These are phyloP conservation scores for Phocoena phocoena DNA, from an alignment of 2,113 vertebrate species.

Conservation along the genomic window DNA sequence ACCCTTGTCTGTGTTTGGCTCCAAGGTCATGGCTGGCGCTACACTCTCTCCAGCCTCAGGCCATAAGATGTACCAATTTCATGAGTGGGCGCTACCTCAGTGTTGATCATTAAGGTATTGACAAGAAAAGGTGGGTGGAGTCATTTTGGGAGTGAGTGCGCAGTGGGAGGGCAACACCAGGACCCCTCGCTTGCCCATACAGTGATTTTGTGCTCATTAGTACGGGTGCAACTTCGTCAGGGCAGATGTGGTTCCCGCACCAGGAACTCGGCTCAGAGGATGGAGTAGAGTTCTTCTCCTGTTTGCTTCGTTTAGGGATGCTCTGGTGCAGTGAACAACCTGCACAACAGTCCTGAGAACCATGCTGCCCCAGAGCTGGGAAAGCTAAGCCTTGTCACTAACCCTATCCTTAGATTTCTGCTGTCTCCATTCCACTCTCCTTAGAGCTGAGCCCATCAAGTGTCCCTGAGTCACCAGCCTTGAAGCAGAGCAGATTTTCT, in stretches of 20 bases:
- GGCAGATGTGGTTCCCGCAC: rapidly evolving
- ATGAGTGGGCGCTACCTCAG: background rate
- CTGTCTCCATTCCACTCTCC: background rate
- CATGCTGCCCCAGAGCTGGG: rapidly evolving
- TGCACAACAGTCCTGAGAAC: background rate
- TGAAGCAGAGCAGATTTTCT: background rate
- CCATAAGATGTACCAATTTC: background rate
- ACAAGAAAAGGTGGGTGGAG: background rate
- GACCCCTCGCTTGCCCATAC: rapidly evolving
- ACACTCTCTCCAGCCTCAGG: background rate
- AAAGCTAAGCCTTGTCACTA: background rate
- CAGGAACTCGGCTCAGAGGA: background rate
- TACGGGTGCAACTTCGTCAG: rapidly evolving
- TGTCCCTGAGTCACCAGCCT: background rate
- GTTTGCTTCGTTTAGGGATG: background rate
- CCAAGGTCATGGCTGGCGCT: background rate
- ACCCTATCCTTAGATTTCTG: background rate
- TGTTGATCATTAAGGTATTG: background rate
- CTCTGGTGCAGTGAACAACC: background rate
- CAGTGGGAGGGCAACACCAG: background rate
- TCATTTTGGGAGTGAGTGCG: background rate
- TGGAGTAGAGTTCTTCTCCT: background rate
- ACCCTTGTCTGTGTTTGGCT: background rate
- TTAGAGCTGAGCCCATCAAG: background rate
- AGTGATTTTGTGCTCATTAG: background rate